Conservation (phyloP, 2,888 invertebrate genomes). For the Lissonota sp. region DNA sequence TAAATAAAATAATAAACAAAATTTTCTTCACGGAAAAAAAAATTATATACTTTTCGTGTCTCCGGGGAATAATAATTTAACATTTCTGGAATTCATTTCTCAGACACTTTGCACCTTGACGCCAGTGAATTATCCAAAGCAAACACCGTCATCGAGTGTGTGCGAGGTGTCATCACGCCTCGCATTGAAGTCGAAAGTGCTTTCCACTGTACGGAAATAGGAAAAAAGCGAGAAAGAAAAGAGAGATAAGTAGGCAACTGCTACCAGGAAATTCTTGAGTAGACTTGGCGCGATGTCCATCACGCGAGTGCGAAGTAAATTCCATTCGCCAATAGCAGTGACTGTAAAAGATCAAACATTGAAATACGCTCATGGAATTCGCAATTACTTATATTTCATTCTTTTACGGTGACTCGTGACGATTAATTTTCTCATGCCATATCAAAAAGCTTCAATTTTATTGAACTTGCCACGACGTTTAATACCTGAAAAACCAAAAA, state of each 20-base stretch:
- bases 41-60: neutral
- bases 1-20: neutral
- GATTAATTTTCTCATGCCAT: no score
- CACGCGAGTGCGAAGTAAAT: conserved; percentile 15
- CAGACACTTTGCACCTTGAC: neutral
- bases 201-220: conserved; percentile 51
- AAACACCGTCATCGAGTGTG: neutral
- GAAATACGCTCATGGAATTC: conserved; percentile 40
- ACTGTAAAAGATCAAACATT: conserved; percentile 7
- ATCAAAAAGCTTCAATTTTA: no score
- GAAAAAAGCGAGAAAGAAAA: neutral
- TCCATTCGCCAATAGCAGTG: neutral
- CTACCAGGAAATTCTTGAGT: conserved; percentile 46
- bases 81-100: neutral
- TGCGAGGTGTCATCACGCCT: conserved; percentile 25
- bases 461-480: no score
- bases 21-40: neutral
- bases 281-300: conserved; percentile 20
- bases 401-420: neutral
- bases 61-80: neutral
- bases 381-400: conserved; percentile 26
- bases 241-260: conserved; percentile 21
- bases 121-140: conserved; percentile 14
- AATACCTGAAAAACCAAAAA: no score
- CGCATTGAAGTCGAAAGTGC: conserved; percentile 59